Evolutionary conservation across 2,113 vertebrate species (phyloP).

Genomic region (Lepisosteus oculatus): DNA sequence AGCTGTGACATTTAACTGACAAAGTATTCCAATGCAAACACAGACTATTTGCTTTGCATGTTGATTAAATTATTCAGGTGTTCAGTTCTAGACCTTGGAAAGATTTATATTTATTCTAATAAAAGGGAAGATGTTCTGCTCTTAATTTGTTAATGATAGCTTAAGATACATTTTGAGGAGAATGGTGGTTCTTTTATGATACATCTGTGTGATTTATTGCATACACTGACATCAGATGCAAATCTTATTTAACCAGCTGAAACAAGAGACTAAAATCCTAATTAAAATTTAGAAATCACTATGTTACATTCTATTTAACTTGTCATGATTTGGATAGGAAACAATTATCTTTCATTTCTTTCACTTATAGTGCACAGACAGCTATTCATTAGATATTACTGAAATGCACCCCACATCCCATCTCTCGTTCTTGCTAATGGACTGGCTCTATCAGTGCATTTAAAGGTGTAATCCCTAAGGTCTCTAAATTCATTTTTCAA

Average conservation of each 20-base stretch:
- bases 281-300: slow-evolving; percentile 17
- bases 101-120: slow-evolving; percentile 13
- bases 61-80: background rate
- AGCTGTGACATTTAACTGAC: background rate
- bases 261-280: slow-evolving; percentile 15
- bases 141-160: background rate
- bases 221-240: slow-evolving; percentile 16
- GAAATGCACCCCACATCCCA: background rate
- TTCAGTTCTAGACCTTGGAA: slow-evolving; percentile 1
- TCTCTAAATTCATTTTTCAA: no score
- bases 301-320: slow-evolving; percentile 4
- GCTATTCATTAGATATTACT: slow-evolving; percentile 3
- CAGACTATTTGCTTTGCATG: slow-evolving; percentile 1
- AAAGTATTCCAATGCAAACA: background rate
- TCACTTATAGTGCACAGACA: background rate
- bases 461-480: no score
- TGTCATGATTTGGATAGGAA: slow-evolving; percentile 19
- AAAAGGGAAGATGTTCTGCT: slow-evolving; percentile 5
- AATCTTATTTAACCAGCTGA: slow-evolving; percentile 15
- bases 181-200: slow-evolving; percentile 5
- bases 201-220: slow-evolving; percentile 13
- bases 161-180: background rate
- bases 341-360: slow-evolving; percentile 3
- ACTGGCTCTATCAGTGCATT: no score
- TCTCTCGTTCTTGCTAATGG: no score